Percentiles rank a stretch among this genome's conserved stretches.
These are phyloP conservation scores for Ammospiza caudacuta DNA, from an alignment of 2,113 vertebrate species.

Conservation along the genomic window DNA sequence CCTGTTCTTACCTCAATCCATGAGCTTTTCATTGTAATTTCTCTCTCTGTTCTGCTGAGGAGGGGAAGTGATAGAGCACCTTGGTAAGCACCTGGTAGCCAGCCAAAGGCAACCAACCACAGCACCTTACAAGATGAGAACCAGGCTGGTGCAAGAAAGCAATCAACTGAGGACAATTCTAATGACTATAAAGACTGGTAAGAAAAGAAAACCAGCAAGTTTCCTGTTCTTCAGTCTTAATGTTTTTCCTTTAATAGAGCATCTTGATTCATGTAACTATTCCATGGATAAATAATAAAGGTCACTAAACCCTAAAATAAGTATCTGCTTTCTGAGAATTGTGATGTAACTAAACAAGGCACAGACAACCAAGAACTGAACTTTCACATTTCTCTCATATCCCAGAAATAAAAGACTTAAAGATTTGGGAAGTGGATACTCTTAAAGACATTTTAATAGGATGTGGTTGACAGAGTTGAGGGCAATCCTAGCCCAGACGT, in stretches of 20 bases:
- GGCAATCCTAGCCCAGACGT: background rate
- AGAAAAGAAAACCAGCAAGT: background rate
- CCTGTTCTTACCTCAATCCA: background rate
- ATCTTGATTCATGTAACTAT: background rate
- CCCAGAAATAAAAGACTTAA: background rate
- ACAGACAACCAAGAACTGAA: background rate
- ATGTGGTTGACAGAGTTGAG: background rate
- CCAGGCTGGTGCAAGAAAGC: background rate
- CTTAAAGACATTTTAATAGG: background rate
- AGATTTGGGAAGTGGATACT: background rate
- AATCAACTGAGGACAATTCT: background rate
- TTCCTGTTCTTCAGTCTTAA: background rate
- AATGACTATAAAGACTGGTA: background rate
- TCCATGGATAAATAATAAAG: background rate
- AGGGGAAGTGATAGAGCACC: background rate
- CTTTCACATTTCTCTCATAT: background rate
- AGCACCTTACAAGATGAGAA: background rate
- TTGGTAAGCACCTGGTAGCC: background rate
- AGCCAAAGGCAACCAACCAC: background rate
- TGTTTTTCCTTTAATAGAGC: background rate
- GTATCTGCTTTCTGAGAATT: background rate
- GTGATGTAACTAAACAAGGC: background rate
- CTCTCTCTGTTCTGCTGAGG: background rate
- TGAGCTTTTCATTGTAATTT: background rate
- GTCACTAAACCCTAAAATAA: background rate